Evolutionary conservation across 2,888 invertebrate species (phyloP).

Genomic region (Temnothorax rugatulus): DNA sequence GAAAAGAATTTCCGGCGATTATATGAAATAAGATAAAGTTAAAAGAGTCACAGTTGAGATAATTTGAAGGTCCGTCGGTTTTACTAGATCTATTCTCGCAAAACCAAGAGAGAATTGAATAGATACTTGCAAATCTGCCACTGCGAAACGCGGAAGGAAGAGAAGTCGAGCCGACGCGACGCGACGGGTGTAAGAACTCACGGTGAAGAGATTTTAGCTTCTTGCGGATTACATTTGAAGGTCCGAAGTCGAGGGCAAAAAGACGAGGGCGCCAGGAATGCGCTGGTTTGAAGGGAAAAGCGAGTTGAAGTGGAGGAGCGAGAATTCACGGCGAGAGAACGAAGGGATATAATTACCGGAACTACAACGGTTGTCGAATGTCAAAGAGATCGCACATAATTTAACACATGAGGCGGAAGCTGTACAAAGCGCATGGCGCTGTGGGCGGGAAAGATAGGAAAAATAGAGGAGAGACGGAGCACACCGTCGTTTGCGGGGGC

Average conservation of each 20-base stretch:
- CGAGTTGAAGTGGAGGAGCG: constrained; percentile 32
- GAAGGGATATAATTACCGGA: constrained; percentile 72
- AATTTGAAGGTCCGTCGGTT: constrained; percentile 11
- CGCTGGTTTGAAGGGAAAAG: not conserved
- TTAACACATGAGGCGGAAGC: constrained; percentile 66
- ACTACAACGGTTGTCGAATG: constrained; percentile 74
- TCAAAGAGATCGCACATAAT: constrained; percentile 76
- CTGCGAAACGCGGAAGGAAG: constrained; percentile 12
- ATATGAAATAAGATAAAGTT: not conserved
- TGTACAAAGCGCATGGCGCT: constrained; percentile 46
- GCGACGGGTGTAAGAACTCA: constrained; percentile 62
- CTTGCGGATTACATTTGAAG: constrained; percentile 33
- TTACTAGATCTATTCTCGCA: constrained; percentile 11
- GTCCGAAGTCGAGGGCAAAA: constrained; percentile 22
- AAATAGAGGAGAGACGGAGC: constrained; percentile 41
- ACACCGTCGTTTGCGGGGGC: constrained; percentile 53
- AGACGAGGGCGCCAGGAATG: constrained; percentile 10
- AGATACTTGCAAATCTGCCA: constrained; percentile 43
- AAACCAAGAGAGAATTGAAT: constrained; percentile 40
- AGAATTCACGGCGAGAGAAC: constrained; percentile 59
- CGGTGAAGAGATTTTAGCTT: constrained; percentile 44
- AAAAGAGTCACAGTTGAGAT: not conserved
- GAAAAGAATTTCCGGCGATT: not conserved
- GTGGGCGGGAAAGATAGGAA: constrained; percentile 49
- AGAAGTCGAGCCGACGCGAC: constrained; percentile 27